Evolutionary conservation across 2,113 vertebrate species (phyloP), one percentile per base, ranked within the genome.

Genomic region (Cettia cetti): DNA sequence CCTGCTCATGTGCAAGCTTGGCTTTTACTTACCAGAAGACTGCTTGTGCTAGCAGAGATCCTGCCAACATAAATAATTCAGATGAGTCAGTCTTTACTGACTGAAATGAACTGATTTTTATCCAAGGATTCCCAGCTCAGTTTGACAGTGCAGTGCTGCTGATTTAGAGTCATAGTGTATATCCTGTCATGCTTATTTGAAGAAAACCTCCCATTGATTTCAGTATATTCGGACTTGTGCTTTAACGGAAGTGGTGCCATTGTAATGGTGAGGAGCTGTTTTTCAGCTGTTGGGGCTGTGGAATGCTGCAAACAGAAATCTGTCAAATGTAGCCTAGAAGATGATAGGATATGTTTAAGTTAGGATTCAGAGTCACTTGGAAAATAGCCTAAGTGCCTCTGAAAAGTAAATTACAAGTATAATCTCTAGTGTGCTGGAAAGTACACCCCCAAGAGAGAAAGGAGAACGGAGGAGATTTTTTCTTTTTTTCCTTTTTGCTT

Each of bases 161-260:
- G 31, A 77, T 94, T 96, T 91, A 54, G 68, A 65, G 76, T 89
- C 35, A 40, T 19, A 21, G 18, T 30, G 7, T 50, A 4, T 83
- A 72, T 85, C n/a, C 28, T 44, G 26, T 59, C 60, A 49, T 74
- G 9, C 27, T 89, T 91, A n/a, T 60, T 94, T 90, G 37, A 66
- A 37, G 37, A 78, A 78, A 72, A 85, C 11, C 37, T 95, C 61
- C 56, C 7, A 28, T 1, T 85, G 64, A 78, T 44, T 94, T 93
- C n/a, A 39, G 74, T 75, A 69, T 95, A 59, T 97, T 96, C 72
- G 80, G 70, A 82, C 33, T 78, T 94, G 90, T 92, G 50, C 60
- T 94, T 91, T 90, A 88, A 47, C 35, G 53, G 71, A 92, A 94
- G 60, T 45, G 11, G 15, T 86, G 45, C 65, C 40, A 33, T 45